Percentiles rank a stretch among this genome's conserved stretches.
Evolutionary conservation across 2,888 invertebrate species (phyloP).

Genomic region (Dolichopus griseipennis): DNA sequence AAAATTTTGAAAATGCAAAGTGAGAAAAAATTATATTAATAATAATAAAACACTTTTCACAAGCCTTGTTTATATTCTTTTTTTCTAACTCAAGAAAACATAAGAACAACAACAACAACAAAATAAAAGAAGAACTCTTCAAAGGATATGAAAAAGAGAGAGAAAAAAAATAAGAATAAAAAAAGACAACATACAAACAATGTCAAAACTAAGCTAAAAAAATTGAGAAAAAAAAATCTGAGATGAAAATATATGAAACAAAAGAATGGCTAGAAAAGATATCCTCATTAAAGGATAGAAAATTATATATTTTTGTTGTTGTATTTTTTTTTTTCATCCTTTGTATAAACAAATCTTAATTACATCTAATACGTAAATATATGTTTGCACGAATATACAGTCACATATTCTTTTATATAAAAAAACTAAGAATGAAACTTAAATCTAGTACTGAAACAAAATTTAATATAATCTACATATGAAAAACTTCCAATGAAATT

Average conservation of each 20-base stretch:
- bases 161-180: not conserved
- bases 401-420: not conserved
- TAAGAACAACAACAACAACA: not conserved
- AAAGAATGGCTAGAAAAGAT: not conserved
- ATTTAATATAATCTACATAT: not conserved
- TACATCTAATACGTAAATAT: too few relatives aligned
- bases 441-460: too few relatives aligned
- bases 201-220: not conserved
- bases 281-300: constrained; percentile 6
- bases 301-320: not conserved
- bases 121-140: not conserved
- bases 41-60: not conserved
- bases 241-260: not conserved
- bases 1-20: too few relatives aligned
- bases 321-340: too few relatives aligned
- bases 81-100: not conserved
- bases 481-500: too few relatives aligned
- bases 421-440: not conserved
- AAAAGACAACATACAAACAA: not conserved
- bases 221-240: not conserved
- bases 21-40: not conserved
- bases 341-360: constrained; percentile 22
- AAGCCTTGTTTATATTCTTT: not conserved
- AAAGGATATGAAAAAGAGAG: not conserved
- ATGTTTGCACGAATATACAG: constrained; percentile 13